A percentile compares a stretch with the other conserved stretches of the same genome.
These are phyloP conservation scores for Urechis unicinctus DNA, from an alignment of 2,888 invertebrate species.

Conservation along the genomic window DNA sequence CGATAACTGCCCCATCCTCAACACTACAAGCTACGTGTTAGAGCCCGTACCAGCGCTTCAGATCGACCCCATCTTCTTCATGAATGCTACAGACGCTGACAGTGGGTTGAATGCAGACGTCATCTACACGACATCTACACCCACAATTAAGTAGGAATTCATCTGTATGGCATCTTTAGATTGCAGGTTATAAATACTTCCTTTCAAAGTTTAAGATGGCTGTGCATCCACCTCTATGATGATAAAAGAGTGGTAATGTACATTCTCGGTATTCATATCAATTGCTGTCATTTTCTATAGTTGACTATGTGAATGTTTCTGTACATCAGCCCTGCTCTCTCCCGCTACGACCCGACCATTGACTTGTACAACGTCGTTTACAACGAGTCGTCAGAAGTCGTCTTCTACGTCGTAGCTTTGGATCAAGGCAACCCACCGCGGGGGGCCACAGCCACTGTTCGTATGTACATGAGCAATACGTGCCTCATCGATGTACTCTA, in stretches of 20 bases:
- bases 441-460: constrained; percentile 18
- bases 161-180: neutral
- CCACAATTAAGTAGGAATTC: neutral
- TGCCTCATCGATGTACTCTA: constrained; percentile 30
- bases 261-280: too few species aligned
- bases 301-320: too few species aligned
- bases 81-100: constrained; percentile 32
- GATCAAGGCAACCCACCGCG: constrained; percentile 29
- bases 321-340: constrained; percentile 10
- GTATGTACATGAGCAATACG: constrained; percentile 29
- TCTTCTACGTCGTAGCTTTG: constrained; percentile 27
- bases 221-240: too few species aligned
- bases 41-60: constrained; percentile 30
- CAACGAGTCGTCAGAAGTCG: constrained; percentile 24
- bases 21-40: constrained; percentile 19
- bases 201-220: too few species aligned
- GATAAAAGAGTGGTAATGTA: too few species aligned
- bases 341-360: constrained; percentile 8
- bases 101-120: constrained; percentile 22
- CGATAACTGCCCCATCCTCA: constrained; percentile 36
- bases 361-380: constrained; percentile 27
- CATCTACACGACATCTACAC: neutral
- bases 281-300: too few species aligned
- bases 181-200: too few species aligned
- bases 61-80: constrained; percentile 18